Base-by-base conservation (phyloP, 2,888 invertebrate species). In the Leptopterna dolabrata region DNA sequence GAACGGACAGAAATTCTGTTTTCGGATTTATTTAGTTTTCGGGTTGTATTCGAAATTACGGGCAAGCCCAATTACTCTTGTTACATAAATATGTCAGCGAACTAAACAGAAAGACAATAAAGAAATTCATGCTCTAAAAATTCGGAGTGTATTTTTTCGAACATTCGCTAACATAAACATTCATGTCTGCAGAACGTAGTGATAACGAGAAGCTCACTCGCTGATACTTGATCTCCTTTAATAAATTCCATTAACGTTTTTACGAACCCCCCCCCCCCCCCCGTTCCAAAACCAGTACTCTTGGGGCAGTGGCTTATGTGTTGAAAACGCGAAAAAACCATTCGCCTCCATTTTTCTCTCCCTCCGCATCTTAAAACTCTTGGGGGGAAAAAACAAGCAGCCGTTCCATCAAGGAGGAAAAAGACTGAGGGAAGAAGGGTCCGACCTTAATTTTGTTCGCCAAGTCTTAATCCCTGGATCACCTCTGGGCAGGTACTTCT, bases 371-470 rank as follows among this genome's bases (percentile, higher is more conserved):
- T 73, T 36, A 36, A 30, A 73, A 73, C 73, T 73, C 14, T 30
- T 6, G 11, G 11, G 19, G 55, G 11, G 55, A n/a, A 29, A 30
- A 71, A 30, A 36, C 36, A 41, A 63, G 63, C 24, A 63, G 63
- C 63, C 63, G n/a, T 63, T 63, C 63, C 63, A 63, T 63, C 63
- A 63, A 24, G 63, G 24, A 63, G n/a, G 63, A 24, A 63, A 24
- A 63, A 63, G 63, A 9, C 63, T 63, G 24, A 63, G 19, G 63
- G 36, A 19, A 41, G 14, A 36, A 73, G 41, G 41, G 73, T 36
- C 19, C 29, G 55, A 51, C 81, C 81, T 81, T 81, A 81, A 81
- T 81, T 81, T 81, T 81, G 81, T 81, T 81, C 81, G 51, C 81
- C 43, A 81, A 81, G 81, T 81, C 81, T 81, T 81, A 81, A 81